phyloP scores from a whole-genome alignment of 2,797 vertebrate genomes.

The Falco novaeseelandiae region DNA sequence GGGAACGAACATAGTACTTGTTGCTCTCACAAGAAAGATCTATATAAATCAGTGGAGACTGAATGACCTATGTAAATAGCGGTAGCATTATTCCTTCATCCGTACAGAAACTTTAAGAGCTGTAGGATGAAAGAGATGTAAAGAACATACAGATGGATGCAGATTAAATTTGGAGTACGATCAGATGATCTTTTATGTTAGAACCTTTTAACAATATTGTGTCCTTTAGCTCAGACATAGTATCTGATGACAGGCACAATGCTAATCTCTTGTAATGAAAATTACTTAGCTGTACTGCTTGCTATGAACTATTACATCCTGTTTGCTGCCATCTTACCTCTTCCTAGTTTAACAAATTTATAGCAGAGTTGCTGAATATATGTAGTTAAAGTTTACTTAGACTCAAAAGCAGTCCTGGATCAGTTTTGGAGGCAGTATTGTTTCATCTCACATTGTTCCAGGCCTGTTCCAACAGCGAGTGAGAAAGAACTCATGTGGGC shows the following conservation, averaged over 20 bases:
- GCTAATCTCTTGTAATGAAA: not conserved
- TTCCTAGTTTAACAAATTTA: not conserved
- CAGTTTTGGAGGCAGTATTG: not conserved
- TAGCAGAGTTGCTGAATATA: not conserved
- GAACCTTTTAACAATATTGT: not conserved
- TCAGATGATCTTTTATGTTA: not conserved
- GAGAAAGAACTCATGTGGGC: not conserved
- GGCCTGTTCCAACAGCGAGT: not conserved
- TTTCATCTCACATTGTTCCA: not conserved
- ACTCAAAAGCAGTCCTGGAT: not conserved
- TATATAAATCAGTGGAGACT: not conserved
- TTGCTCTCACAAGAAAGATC: not conserved
- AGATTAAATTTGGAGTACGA: constrained; percentile 24
- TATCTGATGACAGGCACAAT: not conserved
- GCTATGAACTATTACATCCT: not conserved
- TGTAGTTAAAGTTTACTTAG: not conserved
- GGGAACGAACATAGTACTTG: not conserved
- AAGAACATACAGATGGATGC: not conserved
- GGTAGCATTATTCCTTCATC: not conserved
- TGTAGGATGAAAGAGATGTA: not conserved
- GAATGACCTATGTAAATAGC: not conserved
- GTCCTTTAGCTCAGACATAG: not conserved
- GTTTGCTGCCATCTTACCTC: not conserved
- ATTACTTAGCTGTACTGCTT: not conserved
- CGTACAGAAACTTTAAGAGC: not conserved